These are phyloP conservation scores for Geodia barretti DNA, from an alignment of 37 sponge, comb jelly and placozoan species.

Conservation along the genomic window DNA sequence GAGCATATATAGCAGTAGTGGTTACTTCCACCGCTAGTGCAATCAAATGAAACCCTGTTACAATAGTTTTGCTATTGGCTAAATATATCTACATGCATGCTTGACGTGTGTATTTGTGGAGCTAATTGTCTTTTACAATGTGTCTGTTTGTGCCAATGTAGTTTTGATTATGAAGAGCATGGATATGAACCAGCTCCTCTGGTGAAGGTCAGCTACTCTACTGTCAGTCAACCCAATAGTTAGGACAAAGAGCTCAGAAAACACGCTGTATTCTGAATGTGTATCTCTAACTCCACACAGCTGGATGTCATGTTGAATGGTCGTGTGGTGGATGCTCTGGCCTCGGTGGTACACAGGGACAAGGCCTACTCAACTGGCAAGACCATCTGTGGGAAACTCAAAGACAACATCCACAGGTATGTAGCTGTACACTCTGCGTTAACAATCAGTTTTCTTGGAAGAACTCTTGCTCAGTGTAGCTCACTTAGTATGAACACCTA, in stretches of 20 bases:
- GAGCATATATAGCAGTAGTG: too few relatives aligned
- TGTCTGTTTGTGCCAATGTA: constrained; percentile 12
- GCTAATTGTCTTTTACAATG: too few relatives aligned
- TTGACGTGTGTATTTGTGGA: too few relatives aligned
- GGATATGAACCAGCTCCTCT: constrained; percentile 77
- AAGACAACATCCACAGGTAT: constrained; percentile 71
- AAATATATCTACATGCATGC: too few relatives aligned
- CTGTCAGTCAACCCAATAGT: too few relatives aligned
- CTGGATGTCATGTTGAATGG: constrained; percentile 93
- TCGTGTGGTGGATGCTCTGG: constrained; percentile 82
- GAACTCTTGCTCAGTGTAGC: too few relatives aligned
- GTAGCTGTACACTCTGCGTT: not conserved
- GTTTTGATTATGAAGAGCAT: constrained; percentile 96
- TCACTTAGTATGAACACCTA: too few relatives aligned
- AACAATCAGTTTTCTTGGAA: too few relatives aligned
- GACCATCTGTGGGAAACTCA: constrained; percentile 69
- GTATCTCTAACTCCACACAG: constrained; percentile 23
- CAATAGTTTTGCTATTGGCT: too few relatives aligned
- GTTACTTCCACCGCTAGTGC: too few relatives aligned
- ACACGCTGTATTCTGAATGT: not conserved
- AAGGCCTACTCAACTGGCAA: constrained; percentile 65
- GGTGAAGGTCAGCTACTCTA: constrained; percentile 62
- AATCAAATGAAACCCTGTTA: too few relatives aligned
- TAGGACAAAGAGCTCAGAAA: too few relatives aligned
- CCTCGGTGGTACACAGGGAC: constrained; percentile 76